phyloP scores from a whole-genome alignment of 2,113 vertebrate species.

The Aegotheles bennettii region DNA sequence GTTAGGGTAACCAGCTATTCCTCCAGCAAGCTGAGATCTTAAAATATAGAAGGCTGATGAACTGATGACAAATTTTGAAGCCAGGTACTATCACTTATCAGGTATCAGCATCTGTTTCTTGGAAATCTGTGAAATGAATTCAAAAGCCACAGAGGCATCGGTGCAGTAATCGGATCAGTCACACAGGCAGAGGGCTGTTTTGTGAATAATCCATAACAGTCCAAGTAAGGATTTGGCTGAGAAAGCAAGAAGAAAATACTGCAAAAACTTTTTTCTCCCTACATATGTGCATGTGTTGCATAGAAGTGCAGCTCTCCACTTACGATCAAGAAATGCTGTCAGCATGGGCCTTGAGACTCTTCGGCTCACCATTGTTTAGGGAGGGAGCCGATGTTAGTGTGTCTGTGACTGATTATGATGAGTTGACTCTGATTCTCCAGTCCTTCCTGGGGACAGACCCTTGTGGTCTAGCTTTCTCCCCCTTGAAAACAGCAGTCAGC shows the following conservation, averaged over 20 bases:
- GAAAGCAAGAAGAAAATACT: neutral
- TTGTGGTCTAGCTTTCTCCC: neutral
- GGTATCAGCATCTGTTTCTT: constrained; percentile 57
- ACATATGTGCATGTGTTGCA: neutral
- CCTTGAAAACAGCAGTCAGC: neutral
- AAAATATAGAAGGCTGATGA: constrained; percentile 23
- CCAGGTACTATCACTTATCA: constrained; percentile 43
- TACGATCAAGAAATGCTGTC: neutral
- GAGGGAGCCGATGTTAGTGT: neutral
- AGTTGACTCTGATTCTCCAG: neutral
- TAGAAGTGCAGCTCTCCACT: neutral
- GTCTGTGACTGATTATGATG: neutral
- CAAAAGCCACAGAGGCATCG: neutral
- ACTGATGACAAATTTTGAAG: constrained; percentile 29
- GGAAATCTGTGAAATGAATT: constrained; percentile 29
- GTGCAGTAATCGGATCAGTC: neutral
- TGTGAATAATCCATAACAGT: neutral
- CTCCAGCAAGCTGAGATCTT: neutral
- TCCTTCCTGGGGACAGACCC: neutral
- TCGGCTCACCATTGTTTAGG: neutral
- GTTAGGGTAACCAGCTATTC: neutral
- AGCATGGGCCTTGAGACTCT: neutral
- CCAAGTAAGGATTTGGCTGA: neutral
- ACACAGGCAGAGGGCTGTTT: neutral
- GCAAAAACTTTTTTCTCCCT: neutral